Evolutionary conservation across 2,113 vertebrate species (phyloP), one percentile per base, ranked within the genome.

Genomic region (Cariama cristata): DNA sequence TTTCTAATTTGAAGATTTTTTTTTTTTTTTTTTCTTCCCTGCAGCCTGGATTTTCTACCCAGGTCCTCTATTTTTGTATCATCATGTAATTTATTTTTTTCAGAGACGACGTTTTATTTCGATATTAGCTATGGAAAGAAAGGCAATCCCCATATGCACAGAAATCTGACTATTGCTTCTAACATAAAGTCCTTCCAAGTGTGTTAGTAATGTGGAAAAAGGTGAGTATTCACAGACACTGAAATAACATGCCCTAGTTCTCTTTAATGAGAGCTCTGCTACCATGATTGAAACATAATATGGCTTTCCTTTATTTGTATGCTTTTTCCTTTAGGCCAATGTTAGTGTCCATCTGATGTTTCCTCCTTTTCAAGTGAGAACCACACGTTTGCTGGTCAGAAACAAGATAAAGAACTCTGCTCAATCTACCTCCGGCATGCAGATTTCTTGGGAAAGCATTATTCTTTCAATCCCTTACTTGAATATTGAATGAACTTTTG

Each of bases 271-370:
- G 4, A 40, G 8, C 4, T 79, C 74, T 76, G 20, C 14, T 69
- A 49, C 42, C 38, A 6, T 76, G 52, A 71, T 26, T 72, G 55
- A 26, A 89, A 75, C 20, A 52, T 53, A 42, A 16, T 19, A 24
- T 2, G 12, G 0, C 4, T 8, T 52, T 77, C 50, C 2, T 45
- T 91, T 45, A 11, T 59, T 84, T 1, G 2, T 19, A 9, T 15
- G 6, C 1, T 71, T 89, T 83, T 86, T 59, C 9, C n/a, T 68
- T 71, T 30, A 74, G 9, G 15, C 14, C 4, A 16, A 17, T 28
- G 14, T 42, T 67, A 30, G 14, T 8, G 12, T 81, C 17, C 30
- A 28, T 63, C 33, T 50, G 60, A 22, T 21, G 20, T 60, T 81
- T 79, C 17, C 21, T 85, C 30, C 24, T 73, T 63, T 58, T 40